Evolutionary conservation across 1,140 invertebrate species (phyloP), one percentile per base, ranked within the genome.

Genomic region (Oncopodura yosiiana): DNA sequence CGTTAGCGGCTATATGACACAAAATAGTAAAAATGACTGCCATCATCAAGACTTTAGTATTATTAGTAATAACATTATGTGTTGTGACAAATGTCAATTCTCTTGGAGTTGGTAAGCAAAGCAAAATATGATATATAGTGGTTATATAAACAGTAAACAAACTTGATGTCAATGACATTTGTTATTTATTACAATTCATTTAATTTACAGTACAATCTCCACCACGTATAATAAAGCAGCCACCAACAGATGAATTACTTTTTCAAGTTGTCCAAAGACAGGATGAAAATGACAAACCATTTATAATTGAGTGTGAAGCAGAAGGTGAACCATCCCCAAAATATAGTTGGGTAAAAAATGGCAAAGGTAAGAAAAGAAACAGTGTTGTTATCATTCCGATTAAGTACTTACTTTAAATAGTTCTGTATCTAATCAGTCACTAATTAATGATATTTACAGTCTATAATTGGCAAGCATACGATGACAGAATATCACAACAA

Each of bases 331-430:
- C 89, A 18, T 81, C 81, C 49, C 87, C 88, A 38, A 83, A 78
- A 85, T 97, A 96, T 73, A 75, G 77, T 65, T 98, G 94, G 94
- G 83, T 87, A 48, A 97, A 97, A 71, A 95, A 98, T 75, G 92
- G 92, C 44, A 87, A 92, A 62, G 75, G 54, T 51, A 51, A 60
- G 42, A 34, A 37, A 38, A 4, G 24, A 18, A 6, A 3, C 9
- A 29, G 11, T 32, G 24, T 32, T 9, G 19, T 23, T 5, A 44
- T 44, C 18, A 14, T 16, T 18, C 11, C 11, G n/a, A 50, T 6
- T 14, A 23, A 36, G 30, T 23, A 18, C 6, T 6, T 18, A 14
- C 21, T 12, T 38, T 24, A 18, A 19, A 30, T 18, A 32, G 12
- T 24, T 34, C 26, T 19, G 29, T 32, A 4, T n/a, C 86, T 71